A percentile compares a stretch with the other conserved stretches of the same genome.
Conservation (phyloP, 1,140 invertebrate species). For the Sycobia sp. region DNA sequence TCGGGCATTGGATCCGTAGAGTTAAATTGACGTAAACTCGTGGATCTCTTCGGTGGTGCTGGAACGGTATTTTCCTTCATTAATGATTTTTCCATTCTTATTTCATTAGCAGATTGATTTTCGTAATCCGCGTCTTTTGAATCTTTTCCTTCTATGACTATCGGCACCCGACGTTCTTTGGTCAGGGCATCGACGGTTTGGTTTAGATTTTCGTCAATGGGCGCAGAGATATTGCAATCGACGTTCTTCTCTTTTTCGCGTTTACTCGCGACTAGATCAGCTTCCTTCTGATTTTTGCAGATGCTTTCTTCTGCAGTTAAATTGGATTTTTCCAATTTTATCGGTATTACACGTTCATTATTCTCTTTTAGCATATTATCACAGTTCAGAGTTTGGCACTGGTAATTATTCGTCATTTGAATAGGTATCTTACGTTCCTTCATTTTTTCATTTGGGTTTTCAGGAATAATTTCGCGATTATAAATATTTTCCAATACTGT, state of each 20-base stretch:
- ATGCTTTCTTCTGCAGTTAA: not conserved
- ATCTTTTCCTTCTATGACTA: not conserved
- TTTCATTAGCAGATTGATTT: too few species aligned
- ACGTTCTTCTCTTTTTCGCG: not conserved
- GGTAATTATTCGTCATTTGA: too few species aligned
- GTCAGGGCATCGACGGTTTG: constrained; percentile 38
- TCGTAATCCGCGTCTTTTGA: not conserved
- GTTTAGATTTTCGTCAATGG: not conserved
- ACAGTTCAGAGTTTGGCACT: too few species aligned
- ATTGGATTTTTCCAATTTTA: not conserved
- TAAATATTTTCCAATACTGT: too few species aligned
- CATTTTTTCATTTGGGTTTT: too few species aligned
- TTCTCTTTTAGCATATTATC: not conserved
- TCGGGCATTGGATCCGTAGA: not conserved
- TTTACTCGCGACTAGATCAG: not conserved
- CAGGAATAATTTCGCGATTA: too few species aligned
- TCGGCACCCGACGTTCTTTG: constrained; percentile 41
- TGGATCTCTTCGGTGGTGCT: constrained; percentile 24
- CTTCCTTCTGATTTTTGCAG: not conserved
- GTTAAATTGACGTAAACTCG: not conserved
- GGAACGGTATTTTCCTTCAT: constrained; percentile 2
- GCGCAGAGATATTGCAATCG: too few species aligned
- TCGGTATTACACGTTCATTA: not conserved
- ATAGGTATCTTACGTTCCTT: too few species aligned
- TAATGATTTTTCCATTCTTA: too few species aligned